phyloP scores from a whole-genome alignment of 35 echinoderm and acorn worm genomes.

The Ophioderma brevispina region DNA sequence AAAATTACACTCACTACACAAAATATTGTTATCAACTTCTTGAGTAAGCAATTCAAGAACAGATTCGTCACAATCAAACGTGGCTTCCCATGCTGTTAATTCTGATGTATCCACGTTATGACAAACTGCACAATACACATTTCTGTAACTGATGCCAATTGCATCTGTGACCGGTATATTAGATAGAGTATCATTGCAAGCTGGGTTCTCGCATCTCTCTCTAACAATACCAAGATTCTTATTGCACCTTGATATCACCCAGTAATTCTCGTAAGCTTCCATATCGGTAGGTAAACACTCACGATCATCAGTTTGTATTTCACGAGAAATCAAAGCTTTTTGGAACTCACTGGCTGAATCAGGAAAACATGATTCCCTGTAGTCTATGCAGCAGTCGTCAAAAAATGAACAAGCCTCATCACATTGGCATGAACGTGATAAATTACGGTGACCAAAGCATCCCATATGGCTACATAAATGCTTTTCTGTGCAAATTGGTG shows the following conservation, averaged over 20 bases:
- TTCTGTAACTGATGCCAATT: not conserved
- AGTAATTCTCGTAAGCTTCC: not conserved
- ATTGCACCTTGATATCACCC: not conserved
- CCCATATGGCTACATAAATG: not conserved
- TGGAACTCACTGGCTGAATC: not conserved
- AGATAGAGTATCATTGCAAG: not conserved
- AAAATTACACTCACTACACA: not conserved
- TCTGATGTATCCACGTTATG: not conserved
- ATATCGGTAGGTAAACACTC: not conserved
- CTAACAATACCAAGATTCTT: not conserved
- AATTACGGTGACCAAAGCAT: not conserved
- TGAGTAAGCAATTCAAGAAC: not conserved
- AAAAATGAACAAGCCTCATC: not conserved
- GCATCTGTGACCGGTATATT: not conserved
- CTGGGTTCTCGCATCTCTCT: not conserved
- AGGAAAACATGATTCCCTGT: not conserved
- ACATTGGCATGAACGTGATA: not conserved
- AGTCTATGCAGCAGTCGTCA: conserved; percentile 5
- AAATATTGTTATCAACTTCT: not conserved
- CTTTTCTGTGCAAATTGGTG: not conserved
- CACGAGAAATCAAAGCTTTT: not conserved
- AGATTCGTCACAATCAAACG: not conserved
- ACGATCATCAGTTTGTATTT: not conserved
- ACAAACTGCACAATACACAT: not conserved
- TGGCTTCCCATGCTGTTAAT: not conserved